These are phyloP conservation scores for Aphaenogaster rudis DNA, from an alignment of 1,140 invertebrate genomes.

Conservation along the genomic window DNA sequence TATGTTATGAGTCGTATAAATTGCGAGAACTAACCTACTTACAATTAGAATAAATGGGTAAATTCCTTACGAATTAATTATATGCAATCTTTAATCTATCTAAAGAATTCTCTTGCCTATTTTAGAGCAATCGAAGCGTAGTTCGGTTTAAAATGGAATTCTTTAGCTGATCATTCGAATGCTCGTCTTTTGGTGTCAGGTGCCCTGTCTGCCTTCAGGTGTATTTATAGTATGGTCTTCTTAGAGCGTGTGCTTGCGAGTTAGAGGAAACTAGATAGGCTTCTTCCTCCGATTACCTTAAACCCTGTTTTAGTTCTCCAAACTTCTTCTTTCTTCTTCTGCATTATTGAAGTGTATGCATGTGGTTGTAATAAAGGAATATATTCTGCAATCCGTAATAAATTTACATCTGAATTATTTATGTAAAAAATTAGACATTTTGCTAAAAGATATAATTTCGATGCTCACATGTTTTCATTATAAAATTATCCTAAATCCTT, in stretches of 20 bases:
- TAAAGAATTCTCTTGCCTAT: not conserved
- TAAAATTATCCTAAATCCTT: not conserved
- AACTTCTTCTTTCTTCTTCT: conserved; percentile 40
- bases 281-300: conserved; percentile 61
- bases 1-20: conserved; percentile 12
- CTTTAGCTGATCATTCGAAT: conserved; percentile 81
- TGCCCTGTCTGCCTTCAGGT: conserved; percentile 76
- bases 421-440: not conserved
- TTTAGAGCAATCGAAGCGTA: conserved; percentile 18
- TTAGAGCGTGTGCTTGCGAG: conserved; percentile 54
- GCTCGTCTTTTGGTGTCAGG: conserved; percentile 80
- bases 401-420: not conserved
- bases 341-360: conserved; percentile 48
- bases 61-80: conserved; percentile 22
- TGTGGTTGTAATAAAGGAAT: not conserved
- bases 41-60: not conserved
- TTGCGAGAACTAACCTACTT: conserved; percentile 26
- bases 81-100: not conserved
- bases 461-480: not conserved
- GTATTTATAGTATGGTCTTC: conserved; percentile 81
- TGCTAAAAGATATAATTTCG: not conserved
- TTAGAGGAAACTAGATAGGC: conserved; percentile 63
- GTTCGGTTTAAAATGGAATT: conserved; percentile 76
- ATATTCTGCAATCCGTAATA: not conserved
- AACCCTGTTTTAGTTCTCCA: conserved; percentile 48